phyloP scores from a whole-genome alignment of 2,113 vertebrate species.

The Hyperoodon ampullatus region DNA sequence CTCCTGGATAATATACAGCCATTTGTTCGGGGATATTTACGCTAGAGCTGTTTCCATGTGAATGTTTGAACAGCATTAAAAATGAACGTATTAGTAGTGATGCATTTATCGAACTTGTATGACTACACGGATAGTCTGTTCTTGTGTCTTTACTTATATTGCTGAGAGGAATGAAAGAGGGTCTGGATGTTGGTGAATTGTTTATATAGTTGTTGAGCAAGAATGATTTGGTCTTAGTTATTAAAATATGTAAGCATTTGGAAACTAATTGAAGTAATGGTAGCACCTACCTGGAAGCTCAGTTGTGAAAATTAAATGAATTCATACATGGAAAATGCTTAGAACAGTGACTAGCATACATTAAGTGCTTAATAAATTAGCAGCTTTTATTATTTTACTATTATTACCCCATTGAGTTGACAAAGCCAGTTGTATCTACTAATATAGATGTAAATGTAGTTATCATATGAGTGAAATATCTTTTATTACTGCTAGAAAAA shows the following conservation, averaged over 20 bases:
- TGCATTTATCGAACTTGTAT: conserved; percentile 88
- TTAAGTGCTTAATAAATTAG: conserved; percentile 67
- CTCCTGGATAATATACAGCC: conserved; percentile 92
- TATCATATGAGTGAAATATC: conserved; percentile 49
- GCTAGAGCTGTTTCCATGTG: conserved; percentile 92
- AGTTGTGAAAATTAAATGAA: conserved; percentile 50
- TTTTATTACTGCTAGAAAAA: conserved; percentile 57
- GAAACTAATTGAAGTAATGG: conserved; percentile 44
- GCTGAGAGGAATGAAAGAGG: conserved; percentile 59
- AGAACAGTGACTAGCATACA: conserved; percentile 35
- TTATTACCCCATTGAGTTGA: conserved; percentile 56
- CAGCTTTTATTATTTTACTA: conserved; percentile 42
- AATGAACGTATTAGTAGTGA: conserved; percentile 89
- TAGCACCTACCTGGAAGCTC: not conserved
- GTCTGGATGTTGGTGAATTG: conserved; percentile 79
- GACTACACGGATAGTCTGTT: conserved; percentile 81
- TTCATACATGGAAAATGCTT: conserved; percentile 26
- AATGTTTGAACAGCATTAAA: conserved; percentile 92
- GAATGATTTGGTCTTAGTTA: conserved; percentile 68
- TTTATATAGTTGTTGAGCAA: conserved; percentile 73
- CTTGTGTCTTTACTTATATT: conserved; percentile 75
- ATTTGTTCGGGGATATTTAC: conserved; percentile 93
- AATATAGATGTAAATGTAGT: conserved; percentile 67
- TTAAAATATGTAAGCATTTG: conserved; percentile 62
- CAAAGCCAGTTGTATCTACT: conserved; percentile 49